A percentile compares a stretch with the other conserved stretches of the same genome.
phyloP scores from a whole-genome alignment of 2,797 vertebrate genomes.

The Myotis planiceps region DNA sequence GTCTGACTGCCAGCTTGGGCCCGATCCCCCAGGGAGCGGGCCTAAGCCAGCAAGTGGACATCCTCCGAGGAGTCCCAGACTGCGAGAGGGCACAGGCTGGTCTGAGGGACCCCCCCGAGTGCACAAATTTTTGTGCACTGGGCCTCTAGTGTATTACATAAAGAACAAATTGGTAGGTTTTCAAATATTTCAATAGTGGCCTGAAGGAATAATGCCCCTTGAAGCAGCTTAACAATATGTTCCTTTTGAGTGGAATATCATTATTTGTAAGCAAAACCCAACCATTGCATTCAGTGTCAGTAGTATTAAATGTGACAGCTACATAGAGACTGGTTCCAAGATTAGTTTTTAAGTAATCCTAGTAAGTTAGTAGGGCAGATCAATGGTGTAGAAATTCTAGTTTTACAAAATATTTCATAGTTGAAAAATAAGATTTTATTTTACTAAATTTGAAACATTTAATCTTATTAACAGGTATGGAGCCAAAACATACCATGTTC shows the following conservation, averaged over 20 bases:
- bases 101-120: too few relatives aligned
- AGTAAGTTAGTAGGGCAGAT: neutral
- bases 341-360: neutral
- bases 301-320: neutral
- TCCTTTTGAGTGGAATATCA: neutral
- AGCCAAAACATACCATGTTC: neutral
- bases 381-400: neutral
- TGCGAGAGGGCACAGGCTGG: too few relatives aligned
- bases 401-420: neutral
- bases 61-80: too few relatives aligned
- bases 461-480: neutral
- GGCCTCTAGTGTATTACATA: neutral
- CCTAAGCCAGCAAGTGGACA: too few relatives aligned
- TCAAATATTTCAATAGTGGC: neutral
- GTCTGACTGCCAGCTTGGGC: too few relatives aligned
- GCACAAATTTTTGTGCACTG: too few relatives aligned
- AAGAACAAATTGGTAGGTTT: neutral
- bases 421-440: conserved; percentile 25
- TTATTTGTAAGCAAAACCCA: neutral
- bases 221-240: neutral
- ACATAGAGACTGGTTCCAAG: neutral
- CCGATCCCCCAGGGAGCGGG: too few relatives aligned
- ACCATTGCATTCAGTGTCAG: neutral
- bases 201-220: neutral
- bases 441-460: neutral